Conservation (phyloP, 2,888 invertebrate genomes). For the Margaritifera margaritifera region DNA sequence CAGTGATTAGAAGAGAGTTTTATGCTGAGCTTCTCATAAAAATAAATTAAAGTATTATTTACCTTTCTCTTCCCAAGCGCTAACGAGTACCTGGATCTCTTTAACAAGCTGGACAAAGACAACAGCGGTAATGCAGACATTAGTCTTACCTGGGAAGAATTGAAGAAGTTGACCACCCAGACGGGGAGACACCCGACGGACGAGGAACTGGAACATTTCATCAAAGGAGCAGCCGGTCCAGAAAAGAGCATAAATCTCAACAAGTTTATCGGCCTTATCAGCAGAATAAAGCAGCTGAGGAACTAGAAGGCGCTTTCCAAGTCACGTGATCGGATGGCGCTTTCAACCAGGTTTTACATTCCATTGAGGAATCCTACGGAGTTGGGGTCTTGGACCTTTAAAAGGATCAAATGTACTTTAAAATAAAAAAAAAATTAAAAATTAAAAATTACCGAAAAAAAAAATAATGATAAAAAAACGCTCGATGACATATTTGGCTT, state of each 20-base stretch:
- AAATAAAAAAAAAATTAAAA: no score
- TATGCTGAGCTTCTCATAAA: not conserved
- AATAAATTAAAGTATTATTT: no score
- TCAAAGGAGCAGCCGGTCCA: slow-evolving; percentile 43
- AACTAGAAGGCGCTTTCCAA: not conserved
- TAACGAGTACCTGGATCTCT: slow-evolving; percentile 34
- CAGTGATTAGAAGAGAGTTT: not conserved
- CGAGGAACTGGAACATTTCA: slow-evolving; percentile 42
- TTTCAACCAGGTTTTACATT: no score
- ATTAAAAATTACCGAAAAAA: no score
- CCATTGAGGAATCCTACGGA: no score
- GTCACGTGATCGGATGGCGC: no score
- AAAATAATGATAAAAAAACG: no score
- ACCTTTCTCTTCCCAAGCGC: slow-evolving; percentile 19
- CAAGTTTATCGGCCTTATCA: slow-evolving; percentile 55
- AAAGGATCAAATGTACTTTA: no score
- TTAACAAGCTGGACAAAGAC: slow-evolving; percentile 36
- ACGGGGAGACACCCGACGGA: slow-evolving; percentile 33
- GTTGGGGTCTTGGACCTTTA: no score
- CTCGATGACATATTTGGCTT: no score
- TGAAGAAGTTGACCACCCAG: slow-evolving; percentile 26
- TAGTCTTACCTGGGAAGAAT: slow-evolving; percentile 30
- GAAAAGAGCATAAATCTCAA: slow-evolving; percentile 58
- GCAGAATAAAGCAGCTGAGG: slow-evolving; percentile 43
- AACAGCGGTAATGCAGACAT: slow-evolving; percentile 33